Conservation (phyloP, 2,888 invertebrate genomes). For the Oscheius sp. region DNA sequence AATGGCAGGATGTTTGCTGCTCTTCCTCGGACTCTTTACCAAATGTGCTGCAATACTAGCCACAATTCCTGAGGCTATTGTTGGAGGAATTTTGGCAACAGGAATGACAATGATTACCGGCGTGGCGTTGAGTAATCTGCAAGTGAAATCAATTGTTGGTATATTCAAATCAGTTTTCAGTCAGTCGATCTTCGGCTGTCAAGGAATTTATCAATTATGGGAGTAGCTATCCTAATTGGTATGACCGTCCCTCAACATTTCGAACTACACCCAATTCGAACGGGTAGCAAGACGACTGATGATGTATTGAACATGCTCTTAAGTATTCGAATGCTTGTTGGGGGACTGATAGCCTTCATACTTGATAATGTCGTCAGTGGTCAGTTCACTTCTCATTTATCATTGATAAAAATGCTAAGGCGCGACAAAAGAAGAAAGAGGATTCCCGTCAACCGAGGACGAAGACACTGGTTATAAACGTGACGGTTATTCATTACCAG, state of each 20-base stretch:
- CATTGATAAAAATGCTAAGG: conserved; percentile 30
- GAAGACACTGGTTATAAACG: not conserved
- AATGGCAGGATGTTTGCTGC: conserved; percentile 54
- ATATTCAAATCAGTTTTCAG: conserved; percentile 25
- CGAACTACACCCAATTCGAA: conserved; percentile 42
- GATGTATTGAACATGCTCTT: conserved; percentile 54
- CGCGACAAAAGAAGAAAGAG: conserved; percentile 54
- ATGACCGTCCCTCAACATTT: conserved; percentile 51
- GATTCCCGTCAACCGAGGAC: conserved; percentile 39
- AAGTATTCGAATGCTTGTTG: conserved; percentile 69
- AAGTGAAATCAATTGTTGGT: conserved; percentile 29
- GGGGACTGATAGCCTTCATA: conserved; percentile 71
- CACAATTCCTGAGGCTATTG: conserved; percentile 58
- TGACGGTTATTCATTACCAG: conserved; percentile 37
- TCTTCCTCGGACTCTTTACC: conserved; percentile 58
- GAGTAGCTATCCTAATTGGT: conserved; percentile 54
- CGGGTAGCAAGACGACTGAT: conserved; percentile 44
- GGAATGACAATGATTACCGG: conserved; percentile 62
- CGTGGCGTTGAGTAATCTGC: conserved; percentile 53
- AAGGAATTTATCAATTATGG: conserved; percentile 58
- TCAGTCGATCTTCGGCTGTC: conserved; percentile 46
- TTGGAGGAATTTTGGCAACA: conserved; percentile 61
- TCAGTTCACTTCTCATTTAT: not conserved
- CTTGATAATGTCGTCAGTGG: conserved; percentile 70
- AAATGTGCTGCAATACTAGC: conserved; percentile 60